Evolutionary conservation across 2,113 vertebrate genomes (phyloP).

Genomic region (Phyllopteryx taeniolatus): DNA sequence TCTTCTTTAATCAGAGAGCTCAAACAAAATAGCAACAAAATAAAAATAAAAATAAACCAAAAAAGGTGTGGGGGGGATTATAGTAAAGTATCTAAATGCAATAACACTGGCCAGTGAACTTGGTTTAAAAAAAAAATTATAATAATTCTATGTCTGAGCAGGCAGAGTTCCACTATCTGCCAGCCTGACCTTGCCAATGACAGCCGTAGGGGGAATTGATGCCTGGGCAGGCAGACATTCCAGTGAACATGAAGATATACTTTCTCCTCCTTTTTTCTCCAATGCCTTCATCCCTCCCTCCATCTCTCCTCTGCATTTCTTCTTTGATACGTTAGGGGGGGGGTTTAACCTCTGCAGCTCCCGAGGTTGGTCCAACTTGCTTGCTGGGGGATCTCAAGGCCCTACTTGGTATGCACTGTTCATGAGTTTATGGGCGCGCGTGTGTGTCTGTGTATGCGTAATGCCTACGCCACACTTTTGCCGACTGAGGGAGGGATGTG

Average conservation of each 20-base stretch:
- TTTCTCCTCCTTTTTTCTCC: constrained; percentile 63
- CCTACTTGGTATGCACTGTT: constrained; percentile 75
- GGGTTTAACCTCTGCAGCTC: constrained; percentile 80
- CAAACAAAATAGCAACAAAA: too few relatives aligned
- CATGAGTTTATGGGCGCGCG: constrained; percentile 39
- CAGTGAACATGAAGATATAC: constrained; percentile 75
- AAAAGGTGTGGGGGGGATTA: too few relatives aligned
- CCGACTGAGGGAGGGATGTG: constrained; percentile 60
- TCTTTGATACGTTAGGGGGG: constrained; percentile 78
- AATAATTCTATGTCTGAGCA: constrained; percentile 29
- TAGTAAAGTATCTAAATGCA: background rate
- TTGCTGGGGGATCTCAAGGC: constrained; percentile 67
- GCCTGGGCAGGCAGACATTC: constrained; percentile 74
- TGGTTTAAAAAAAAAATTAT: background rate
- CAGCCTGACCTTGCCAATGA: constrained; percentile 76
- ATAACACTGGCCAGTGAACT: background rate
- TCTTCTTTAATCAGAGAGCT: background rate
- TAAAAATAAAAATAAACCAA: background rate
- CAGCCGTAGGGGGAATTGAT: constrained; percentile 75
- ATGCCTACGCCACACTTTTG: constrained; percentile 59
- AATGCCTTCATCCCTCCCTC: constrained; percentile 53
- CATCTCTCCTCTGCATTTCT: constrained; percentile 68
- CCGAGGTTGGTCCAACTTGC: constrained; percentile 67
- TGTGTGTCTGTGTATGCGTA: constrained; percentile 44
- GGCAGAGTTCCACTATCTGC: constrained; percentile 54